Evolutionary conservation across 2,888 invertebrate species (phyloP).

Genomic region (Scaeva pyrastri): DNA sequence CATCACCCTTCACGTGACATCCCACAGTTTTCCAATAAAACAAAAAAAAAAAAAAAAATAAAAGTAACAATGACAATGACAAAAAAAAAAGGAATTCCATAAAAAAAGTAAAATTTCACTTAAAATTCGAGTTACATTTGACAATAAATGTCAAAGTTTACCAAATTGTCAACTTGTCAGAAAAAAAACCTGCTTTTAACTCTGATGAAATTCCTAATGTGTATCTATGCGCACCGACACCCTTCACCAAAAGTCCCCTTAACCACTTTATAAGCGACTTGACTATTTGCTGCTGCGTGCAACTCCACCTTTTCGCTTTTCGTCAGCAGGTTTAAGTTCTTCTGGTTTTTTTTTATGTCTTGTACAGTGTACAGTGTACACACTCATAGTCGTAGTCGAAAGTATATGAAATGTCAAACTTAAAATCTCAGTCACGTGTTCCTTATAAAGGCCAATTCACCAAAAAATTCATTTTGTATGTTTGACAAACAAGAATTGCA

Average conservation of each 20-base stretch:
- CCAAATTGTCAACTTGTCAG: slow-evolving; percentile 57
- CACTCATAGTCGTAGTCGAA: no score
- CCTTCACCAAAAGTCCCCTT: neutral
- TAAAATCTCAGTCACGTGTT: slow-evolving; percentile 71
- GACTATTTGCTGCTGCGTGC: slow-evolving; percentile 12
- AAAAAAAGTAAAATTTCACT: slow-evolving; percentile 20
- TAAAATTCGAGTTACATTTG: slow-evolving; percentile 51
- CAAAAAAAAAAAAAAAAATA: no score
- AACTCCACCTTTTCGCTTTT: neutral
- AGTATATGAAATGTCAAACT: slow-evolving; percentile 13
- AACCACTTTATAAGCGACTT: slow-evolving; percentile 23
- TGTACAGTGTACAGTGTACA: neutral
- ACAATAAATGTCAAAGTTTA: slow-evolving; percentile 64
- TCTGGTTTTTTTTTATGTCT: neutral
- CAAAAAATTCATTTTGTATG: slow-evolving; percentile 74
- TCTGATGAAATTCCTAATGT: neutral
- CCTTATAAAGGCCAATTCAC: slow-evolving; percentile 70
- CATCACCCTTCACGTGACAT: slow-evolving; percentile 33
- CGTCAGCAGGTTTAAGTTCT: neutral
- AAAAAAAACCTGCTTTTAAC: slow-evolving; percentile 29
- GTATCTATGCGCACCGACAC: neutral
- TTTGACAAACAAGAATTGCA: slow-evolving; percentile 76
- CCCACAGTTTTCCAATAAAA: neutral
- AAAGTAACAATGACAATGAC: slow-evolving; percentile 1
- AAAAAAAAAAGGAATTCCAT: slow-evolving; percentile 17